phyloP scores from a whole-genome alignment of 2,797 vertebrate species.

The Neosilurus mollespiculum region DNA sequence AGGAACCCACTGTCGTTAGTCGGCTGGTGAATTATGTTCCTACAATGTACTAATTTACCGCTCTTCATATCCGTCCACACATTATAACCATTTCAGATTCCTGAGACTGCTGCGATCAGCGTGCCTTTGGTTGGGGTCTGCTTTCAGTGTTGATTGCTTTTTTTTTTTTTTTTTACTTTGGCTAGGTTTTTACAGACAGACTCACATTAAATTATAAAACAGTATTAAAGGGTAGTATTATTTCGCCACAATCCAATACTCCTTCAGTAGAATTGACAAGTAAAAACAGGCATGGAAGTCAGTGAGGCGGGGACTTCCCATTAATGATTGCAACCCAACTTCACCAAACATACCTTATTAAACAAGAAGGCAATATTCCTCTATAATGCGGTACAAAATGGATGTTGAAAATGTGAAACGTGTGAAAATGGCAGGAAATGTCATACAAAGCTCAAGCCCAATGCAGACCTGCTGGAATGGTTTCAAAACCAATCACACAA shows the following conservation, averaged over 20 bases:
- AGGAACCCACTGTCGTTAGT: too few relatives aligned
- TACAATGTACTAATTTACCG: too few relatives aligned
- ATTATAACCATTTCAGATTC: too few relatives aligned
- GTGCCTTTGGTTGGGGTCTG: too few relatives aligned
- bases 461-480: background rate
- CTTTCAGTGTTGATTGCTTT: too few relatives aligned
- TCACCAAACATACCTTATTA: background rate
- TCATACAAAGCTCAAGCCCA: background rate
- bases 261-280: background rate
- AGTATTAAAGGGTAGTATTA: background rate
- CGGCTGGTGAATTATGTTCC: too few relatives aligned
- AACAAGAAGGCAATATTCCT: background rate
- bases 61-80: too few relatives aligned
- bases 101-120: too few relatives aligned
- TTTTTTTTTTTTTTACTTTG: too few relatives aligned
- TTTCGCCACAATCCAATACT: background rate
- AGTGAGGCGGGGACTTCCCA: background rate
- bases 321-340: background rate
- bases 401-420: background rate
- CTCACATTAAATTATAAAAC: too few relatives aligned
- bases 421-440: background rate
- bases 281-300: background rate
- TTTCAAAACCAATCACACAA: background rate
- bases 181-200: too few relatives aligned
- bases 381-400: background rate